Evolutionary conservation across 2,888 invertebrate genomes (phyloP).

Genomic region (Acronicta psi): DNA sequence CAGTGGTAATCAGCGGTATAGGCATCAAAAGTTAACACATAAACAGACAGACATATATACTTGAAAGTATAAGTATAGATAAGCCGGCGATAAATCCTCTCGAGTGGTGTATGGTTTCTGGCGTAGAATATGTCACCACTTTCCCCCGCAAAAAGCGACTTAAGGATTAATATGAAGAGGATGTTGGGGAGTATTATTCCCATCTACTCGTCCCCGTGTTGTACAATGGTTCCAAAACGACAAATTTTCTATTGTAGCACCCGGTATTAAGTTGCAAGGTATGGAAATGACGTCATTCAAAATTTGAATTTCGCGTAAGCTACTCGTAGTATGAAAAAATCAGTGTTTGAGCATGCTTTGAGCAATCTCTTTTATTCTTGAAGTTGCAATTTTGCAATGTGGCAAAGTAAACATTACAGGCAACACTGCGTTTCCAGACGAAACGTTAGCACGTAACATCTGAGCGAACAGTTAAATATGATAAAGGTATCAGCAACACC

Average conservation of each 20-base stretch:
- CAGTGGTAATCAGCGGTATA: too few species aligned
- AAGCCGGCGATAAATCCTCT: not conserved
- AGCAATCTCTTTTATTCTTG: too few species aligned
- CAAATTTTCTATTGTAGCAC: not conserved
- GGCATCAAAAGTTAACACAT: too few species aligned
- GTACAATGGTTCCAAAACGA: not conserved
- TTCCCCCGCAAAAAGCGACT: not conserved
- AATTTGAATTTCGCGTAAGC: too few species aligned
- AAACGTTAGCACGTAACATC: slow-evolving; percentile 31
- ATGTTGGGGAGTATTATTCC: not conserved
- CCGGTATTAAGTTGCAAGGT: too few species aligned
- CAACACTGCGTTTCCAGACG: slow-evolving; percentile 2
- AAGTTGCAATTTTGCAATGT: too few species aligned
- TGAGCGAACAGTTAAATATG: slow-evolving; percentile 48
- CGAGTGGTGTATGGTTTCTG: not conserved
- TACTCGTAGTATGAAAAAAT: too few species aligned
- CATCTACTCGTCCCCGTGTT: not conserved
- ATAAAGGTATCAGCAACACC: slow-evolving; percentile 27
- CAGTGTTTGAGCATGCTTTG: too few species aligned
- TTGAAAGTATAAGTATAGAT: too few species aligned
- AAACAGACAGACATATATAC: too few species aligned
- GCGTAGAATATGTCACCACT: not conserved
- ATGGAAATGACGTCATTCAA: too few species aligned
- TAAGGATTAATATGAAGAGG: not conserved
- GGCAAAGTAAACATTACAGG: too few species aligned